Evolutionary conservation across 1,140 invertebrate species (phyloP).

Genomic region (Drosophila willistoni): DNA sequence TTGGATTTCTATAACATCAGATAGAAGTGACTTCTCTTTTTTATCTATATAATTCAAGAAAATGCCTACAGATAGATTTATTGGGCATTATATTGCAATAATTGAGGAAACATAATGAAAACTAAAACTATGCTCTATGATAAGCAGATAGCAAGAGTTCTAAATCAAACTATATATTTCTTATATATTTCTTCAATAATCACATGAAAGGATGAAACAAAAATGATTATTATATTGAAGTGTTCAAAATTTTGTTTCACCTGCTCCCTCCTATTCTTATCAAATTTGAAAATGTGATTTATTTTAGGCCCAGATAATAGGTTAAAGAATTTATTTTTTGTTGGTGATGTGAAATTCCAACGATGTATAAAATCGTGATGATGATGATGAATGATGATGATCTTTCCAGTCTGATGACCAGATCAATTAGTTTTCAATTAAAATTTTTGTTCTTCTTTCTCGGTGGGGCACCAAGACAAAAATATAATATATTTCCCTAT

Average conservation of each 20-base stretch:
- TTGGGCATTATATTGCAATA: too few species aligned
- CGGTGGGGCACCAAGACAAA: neutral
- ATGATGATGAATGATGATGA: constrained; percentile 39
- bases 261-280: neutral
- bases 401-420: constrained; percentile 34
- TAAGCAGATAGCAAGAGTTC: too few species aligned
- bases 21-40: too few species aligned
- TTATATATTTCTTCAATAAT: neutral
- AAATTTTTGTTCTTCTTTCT: constrained; percentile 21
- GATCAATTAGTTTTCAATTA: constrained; percentile 63
- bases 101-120: too few species aligned
- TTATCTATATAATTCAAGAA: too few species aligned
- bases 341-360: constrained; percentile 21
- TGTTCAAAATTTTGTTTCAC: neutral
- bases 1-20: too few species aligned
- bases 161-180: too few species aligned
- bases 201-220: neutral
- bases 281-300: constrained; percentile 1
- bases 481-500: constrained; percentile 31
- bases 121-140: too few species aligned
- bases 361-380: neutral
- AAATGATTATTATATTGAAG: neutral
- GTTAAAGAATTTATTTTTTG: neutral
- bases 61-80: too few species aligned
- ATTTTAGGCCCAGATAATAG: constrained; percentile 15